Conservation (phyloP, 2,797 vertebrate species). For the Dromococcyx pavoninus region DNA sequence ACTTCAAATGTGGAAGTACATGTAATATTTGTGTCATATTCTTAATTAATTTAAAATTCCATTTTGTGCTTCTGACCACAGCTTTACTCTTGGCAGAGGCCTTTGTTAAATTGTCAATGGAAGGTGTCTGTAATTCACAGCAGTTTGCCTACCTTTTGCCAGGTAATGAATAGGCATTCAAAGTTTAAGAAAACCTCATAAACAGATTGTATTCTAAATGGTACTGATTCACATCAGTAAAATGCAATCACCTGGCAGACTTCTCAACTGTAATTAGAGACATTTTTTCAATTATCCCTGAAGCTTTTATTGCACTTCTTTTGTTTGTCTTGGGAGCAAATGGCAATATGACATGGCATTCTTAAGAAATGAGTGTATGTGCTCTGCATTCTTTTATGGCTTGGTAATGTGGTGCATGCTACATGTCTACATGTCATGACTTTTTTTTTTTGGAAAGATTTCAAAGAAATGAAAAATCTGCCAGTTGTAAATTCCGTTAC, state of each 20-base stretch:
- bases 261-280: not conserved
- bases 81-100: not conserved
- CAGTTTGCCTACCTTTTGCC: not conserved
- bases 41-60: not conserved
- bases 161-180: not conserved
- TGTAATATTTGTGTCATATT: not conserved
- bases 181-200: not conserved
- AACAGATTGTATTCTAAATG: not conserved
- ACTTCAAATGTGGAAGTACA: not conserved
- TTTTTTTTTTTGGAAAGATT: not conserved
- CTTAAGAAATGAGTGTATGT: not conserved
- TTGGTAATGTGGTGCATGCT: not conserved
- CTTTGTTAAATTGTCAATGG: not conserved
- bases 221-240: not conserved
- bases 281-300: constrained; percentile 10
- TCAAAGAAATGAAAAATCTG: not conserved
- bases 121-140: not conserved
- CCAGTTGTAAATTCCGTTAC: not conserved
- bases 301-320: not conserved
- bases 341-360: not conserved
- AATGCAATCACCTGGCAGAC: constrained; percentile 1
- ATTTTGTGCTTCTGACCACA: not conserved
- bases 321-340: constrained; percentile 14
- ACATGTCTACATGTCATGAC: not conserved
- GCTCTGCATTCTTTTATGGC: constrained; percentile 22